phyloP scores from a whole-genome alignment of 1,140 invertebrate species.

The Papilio aristodemus region DNA sequence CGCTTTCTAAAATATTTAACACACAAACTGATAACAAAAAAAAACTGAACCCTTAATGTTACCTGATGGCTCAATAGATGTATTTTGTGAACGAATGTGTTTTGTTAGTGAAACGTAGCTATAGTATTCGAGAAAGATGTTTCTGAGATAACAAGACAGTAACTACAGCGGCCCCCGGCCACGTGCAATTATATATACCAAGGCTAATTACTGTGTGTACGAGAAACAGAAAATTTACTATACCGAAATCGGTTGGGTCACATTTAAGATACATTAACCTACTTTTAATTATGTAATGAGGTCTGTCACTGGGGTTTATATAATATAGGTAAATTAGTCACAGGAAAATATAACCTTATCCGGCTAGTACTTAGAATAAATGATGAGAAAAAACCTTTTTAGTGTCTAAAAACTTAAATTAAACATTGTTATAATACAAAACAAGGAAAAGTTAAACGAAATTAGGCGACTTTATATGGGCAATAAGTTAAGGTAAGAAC shows the following conservation, averaged over 20 bases:
- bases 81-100: neutral
- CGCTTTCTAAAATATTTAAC: no score
- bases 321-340: no score
- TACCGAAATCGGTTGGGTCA: conserved; percentile 60
- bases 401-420: no score
- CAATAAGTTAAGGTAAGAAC: no score
- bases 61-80: neutral
- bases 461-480: no score
- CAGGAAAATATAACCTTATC: neutral
- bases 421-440: no score
- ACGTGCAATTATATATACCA: conserved; percentile 43
- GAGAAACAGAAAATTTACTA: conserved; percentile 46
- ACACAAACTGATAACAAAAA: neutral
- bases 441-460: no score
- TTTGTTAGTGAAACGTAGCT: neutral
- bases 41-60: neutral
- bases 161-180: conserved; percentile 32
- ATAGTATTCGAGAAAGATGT: neutral
- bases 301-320: conserved; percentile 47
- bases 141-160: neutral
- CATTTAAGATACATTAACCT: conserved; percentile 70
- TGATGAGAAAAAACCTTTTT: no score
- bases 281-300: conserved; percentile 56
- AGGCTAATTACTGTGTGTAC: conserved; percentile 40
- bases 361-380: no score